phyloP scores from a whole-genome alignment of 2,113 vertebrate species.

The Myotis yumanensis region DNA sequence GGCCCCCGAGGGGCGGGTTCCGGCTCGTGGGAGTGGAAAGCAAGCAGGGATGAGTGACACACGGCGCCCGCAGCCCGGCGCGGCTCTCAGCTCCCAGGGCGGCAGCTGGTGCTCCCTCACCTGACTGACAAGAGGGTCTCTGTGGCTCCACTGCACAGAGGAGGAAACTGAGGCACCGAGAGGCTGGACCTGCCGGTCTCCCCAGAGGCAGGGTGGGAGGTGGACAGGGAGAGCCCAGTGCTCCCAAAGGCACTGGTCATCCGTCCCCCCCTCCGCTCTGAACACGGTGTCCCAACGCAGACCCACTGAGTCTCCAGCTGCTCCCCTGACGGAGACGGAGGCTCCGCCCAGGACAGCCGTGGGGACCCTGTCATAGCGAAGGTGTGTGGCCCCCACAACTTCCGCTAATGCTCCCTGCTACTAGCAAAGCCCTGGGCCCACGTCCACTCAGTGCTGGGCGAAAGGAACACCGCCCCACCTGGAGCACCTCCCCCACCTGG shows the following conservation, averaged over 20 bases:
- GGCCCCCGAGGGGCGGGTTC: not conserved
- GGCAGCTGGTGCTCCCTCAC: no score
- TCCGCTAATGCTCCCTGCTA: not conserved
- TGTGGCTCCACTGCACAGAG: not conserved
- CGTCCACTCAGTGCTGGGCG: accelerated
- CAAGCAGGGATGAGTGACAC: accelerated
- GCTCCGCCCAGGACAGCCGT: accelerated
- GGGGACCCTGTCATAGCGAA: accelerated
- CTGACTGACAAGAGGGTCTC: no score
- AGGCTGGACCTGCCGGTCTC: no score
- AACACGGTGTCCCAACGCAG: not conserved
- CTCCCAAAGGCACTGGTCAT: accelerated
- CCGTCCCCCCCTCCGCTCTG: not conserved
- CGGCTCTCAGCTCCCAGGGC: no score
- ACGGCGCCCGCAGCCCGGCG: accelerated
- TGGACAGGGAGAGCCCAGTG: accelerated
- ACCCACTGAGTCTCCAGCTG: not conserved
- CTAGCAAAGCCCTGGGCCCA: accelerated
- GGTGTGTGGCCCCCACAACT: accelerated
- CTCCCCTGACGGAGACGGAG: accelerated
- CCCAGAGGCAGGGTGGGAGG: accelerated
- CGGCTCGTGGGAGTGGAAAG: accelerated
- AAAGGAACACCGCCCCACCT: no score
- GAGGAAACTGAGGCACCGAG: not conserved
- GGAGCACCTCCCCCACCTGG: no score